A percentile compares a stretch with the other conserved stretches of the same genome.
These are phyloP conservation scores for Trichonephila clavata DNA, from an alignment of 1,140 invertebrate species.

Conservation along the genomic window DNA sequence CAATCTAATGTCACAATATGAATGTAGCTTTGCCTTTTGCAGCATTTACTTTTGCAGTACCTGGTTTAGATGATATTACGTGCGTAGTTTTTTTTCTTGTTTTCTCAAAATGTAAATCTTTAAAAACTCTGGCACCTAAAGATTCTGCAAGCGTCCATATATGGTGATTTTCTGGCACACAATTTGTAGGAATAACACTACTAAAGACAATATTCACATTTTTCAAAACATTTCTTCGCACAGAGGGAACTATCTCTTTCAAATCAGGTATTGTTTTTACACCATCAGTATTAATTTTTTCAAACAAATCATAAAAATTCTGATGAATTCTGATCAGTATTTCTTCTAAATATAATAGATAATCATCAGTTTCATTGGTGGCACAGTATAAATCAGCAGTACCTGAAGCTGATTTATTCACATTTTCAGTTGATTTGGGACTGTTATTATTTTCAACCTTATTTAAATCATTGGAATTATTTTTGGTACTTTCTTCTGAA, in stretches of 20 bases:
- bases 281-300: constrained; percentile 82
- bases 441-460: constrained; percentile 1
- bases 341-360: constrained; percentile 93
- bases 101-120: constrained; percentile 80
- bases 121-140: constrained; percentile 91
- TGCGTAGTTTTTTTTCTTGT: constrained; percentile 88
- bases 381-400: background rate
- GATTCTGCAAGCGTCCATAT: constrained; percentile 91
- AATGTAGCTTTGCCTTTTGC: constrained; percentile 81
- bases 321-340: constrained; percentile 93
- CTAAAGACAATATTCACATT: constrained; percentile 93
- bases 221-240: constrained; percentile 90
- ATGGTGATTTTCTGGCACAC: constrained; percentile 89
- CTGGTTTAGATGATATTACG: constrained; percentile 92
- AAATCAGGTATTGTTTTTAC: constrained; percentile 87
- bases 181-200: constrained; percentile 94
- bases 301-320: constrained; percentile 91
- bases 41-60: constrained; percentile 89
- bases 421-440: background rate
- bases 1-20: constrained; percentile 95
- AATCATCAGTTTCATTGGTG: constrained; percentile 95
- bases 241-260: constrained; percentile 92
- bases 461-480: background rate
- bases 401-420: background rate
- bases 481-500: background rate